Evolutionary conservation across 2,797 vertebrate species (phyloP), one percentile per base, ranked within the genome.

Genomic region (Merluccius polli): DNA sequence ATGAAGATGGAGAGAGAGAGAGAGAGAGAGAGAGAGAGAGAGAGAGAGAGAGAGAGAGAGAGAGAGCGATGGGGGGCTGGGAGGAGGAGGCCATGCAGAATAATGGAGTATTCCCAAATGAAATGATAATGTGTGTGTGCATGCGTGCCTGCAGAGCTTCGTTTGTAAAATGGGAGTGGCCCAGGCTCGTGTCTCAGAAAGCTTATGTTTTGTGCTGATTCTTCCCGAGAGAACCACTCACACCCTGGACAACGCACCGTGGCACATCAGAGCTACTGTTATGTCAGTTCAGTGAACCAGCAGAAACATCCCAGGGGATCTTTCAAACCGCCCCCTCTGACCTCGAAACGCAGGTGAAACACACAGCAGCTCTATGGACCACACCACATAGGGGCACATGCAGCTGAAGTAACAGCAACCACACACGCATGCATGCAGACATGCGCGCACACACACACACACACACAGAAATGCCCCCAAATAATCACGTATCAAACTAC

Each of bases 51-150:
- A 59, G 48, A 59, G 21, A 59, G 29, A 18, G 21, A 32, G 41
- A 21, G 67, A 70, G 69, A 67, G 74, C 73, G 85, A 78, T 48
- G 75, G 32, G 36, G 63, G 80, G 72, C 35, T 71, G 79, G 75
- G 70, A 69, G 30, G 74, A 76, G 72, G 44, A 79, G 75, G 82
- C 79, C 81, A 86, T 83, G 79, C 81, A 84, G 83, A 83, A 87
- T 84, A 88, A 89, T 84, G 75, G 68, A 84, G 11, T 21, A 52
- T 48, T 87, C 80, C 75, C 75, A 21, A 32, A 79, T 75, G 81
- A 74, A 76, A 77, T 6, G 21, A 24, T 67, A 11, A 36, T 71
- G 29, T 44, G 71, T 59, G 75, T 74, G 70, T 35, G 70, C 41
- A 24, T 71, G 74, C 13, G 7, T 31, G 63, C 35, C 59, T 38